phyloP scores from a whole-genome alignment of 53 echinoderm and acorn worm genomes.

The Zoroaster sp. region DNA sequence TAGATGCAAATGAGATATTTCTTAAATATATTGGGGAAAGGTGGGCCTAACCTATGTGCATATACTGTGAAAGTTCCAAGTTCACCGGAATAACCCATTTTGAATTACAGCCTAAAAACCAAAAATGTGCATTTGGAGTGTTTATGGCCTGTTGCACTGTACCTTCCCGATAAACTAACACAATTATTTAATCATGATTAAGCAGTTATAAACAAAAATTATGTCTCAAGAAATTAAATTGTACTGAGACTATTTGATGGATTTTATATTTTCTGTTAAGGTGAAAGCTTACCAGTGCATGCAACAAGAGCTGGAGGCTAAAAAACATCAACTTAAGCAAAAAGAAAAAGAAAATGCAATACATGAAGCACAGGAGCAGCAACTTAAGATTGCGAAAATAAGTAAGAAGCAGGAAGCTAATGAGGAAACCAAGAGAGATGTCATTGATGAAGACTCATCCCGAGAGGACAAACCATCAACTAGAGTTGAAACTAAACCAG shows the following conservation, averaged over 20 bases:
- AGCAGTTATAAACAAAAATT: too few species aligned
- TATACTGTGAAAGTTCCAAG: too few species aligned
- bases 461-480: not conserved
- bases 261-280: not conserved
- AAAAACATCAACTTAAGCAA: not conserved
- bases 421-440: not conserved
- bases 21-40: too few species aligned
- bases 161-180: too few species aligned
- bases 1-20: too few species aligned
- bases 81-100: too few species aligned
- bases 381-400: not conserved
- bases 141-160: too few species aligned
- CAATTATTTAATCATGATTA: too few species aligned
- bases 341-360: not conserved
- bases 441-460: not conserved
- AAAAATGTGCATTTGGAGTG: too few species aligned
- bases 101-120: too few species aligned
- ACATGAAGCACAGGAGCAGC: not conserved
- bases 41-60: too few species aligned
- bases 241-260: not conserved
- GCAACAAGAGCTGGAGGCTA: constrained; percentile 26
- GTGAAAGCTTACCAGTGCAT: constrained; percentile 12
- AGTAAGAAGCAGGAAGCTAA: not conserved
- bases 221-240: too few species aligned
- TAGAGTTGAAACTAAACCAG: not conserved